phyloP scores from a whole-genome alignment of 2,797 vertebrate species.

The Anas georgica region DNA sequence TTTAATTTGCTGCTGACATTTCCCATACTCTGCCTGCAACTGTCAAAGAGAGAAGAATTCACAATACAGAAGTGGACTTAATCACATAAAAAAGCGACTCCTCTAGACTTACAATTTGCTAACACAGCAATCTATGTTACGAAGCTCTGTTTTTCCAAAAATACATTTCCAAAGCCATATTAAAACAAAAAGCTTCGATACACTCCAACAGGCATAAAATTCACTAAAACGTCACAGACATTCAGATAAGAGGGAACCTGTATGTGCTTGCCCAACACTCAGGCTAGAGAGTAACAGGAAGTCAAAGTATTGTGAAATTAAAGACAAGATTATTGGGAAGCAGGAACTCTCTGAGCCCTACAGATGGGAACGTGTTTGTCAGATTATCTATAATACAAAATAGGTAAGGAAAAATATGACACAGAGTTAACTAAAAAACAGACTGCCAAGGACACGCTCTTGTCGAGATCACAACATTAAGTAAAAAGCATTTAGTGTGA shows the following conservation, averaged over 20 bases:
- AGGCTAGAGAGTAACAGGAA: not conserved
- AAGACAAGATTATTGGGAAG: not conserved
- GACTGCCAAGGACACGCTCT: not conserved
- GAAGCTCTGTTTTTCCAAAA: not conserved
- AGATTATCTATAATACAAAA: not conserved
- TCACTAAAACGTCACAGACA: not conserved
- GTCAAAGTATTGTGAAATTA: not conserved
- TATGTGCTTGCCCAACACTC: not conserved
- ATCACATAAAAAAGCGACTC: not conserved
- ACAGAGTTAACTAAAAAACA: not conserved
- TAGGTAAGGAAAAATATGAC: not conserved
- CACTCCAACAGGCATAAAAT: not conserved
- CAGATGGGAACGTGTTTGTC: not conserved
- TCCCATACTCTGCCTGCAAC: slow-evolving; percentile 88
- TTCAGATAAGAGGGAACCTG: not conserved
- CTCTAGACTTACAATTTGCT: not conserved
- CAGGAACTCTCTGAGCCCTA: not conserved
- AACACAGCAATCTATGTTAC: not conserved
- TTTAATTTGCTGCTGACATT: slow-evolving; percentile 89
- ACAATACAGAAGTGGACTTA: not conserved
- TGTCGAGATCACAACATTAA: not conserved
- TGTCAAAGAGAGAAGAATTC: slow-evolving; percentile 72
- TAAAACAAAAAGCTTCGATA: not conserved
- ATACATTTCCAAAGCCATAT: not conserved
- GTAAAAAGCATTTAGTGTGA: not conserved